Percentiles rank a stretch among this genome's conserved stretches.
Conservation (phyloP, 1,140 invertebrate species). For the Drosophila arizonae region DNA sequence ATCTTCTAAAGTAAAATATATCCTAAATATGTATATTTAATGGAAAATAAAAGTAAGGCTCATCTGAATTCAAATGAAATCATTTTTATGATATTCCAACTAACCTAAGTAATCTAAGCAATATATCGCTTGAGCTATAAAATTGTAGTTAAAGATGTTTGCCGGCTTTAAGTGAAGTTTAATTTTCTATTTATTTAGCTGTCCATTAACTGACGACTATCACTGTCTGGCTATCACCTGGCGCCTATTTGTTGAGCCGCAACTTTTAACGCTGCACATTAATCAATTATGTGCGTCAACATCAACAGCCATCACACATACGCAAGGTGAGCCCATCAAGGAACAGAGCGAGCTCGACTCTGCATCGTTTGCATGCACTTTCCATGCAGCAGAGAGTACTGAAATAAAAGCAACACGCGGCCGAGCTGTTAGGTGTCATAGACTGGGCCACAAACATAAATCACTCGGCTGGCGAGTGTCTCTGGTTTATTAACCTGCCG, state of each 20-base stretch:
- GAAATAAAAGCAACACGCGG: constrained; percentile 58
- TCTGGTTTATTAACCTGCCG: constrained; percentile 66
- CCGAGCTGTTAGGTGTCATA: constrained; percentile 71
- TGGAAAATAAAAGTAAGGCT: too few species aligned
- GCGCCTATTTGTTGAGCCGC: constrained; percentile 25
- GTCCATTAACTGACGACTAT: constrained; percentile 11
- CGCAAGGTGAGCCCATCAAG: constrained; percentile 43
- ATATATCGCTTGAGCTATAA: too few species aligned
- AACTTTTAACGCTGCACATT: constrained; percentile 35
- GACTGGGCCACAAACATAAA: constrained; percentile 71
- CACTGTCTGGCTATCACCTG: constrained; percentile 20
- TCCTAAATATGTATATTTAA: too few species aligned
- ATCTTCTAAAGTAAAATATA: too few species aligned
- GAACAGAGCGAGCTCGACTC: constrained; percentile 1
- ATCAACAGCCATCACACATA: constrained; percentile 56
- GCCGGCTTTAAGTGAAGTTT: background rate
- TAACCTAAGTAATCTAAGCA: background rate
- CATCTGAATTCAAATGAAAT: background rate
- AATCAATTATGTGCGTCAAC: constrained; percentile 51
- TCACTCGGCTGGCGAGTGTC: constrained; percentile 51
- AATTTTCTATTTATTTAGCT: background rate
- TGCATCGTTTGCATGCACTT: constrained; percentile 24
- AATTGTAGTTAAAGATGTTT: background rate
- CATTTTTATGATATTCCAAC: background rate
- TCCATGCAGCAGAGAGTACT: constrained; percentile 17